phyloP scores from a whole-genome alignment of 2,888 invertebrate species.

The Folsomia manolachei region DNA sequence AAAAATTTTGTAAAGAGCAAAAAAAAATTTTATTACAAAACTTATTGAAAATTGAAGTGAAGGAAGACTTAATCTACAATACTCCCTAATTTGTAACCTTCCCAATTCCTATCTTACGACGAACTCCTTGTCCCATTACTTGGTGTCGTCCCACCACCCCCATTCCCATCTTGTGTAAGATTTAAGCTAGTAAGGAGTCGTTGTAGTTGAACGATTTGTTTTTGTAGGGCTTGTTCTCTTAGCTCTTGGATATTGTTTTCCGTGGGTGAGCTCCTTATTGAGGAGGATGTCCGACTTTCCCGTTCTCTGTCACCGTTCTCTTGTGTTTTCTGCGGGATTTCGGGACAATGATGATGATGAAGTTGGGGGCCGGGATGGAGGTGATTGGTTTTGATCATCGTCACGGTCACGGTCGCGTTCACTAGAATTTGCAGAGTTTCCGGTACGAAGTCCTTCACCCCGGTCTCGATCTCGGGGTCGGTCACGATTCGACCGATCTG shows the following conservation, averaged over 20 bases:
- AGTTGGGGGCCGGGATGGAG: not conserved
- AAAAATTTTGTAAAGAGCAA: not conserved
- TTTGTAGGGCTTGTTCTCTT: slow-evolving; percentile 27
- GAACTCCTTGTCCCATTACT: not conserved
- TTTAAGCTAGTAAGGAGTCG: slow-evolving; percentile 33
- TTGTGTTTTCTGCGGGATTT: too few relatives aligned
- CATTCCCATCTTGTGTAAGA: not conserved
- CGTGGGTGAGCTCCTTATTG: slow-evolving; percentile 12
- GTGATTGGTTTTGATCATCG: not conserved
- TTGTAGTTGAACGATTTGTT: slow-evolving; percentile 33
- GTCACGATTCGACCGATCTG: not conserved
- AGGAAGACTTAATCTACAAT: not conserved
- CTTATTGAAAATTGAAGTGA: not conserved
- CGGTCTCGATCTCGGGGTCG: not conserved
- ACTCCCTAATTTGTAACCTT: not conserved
- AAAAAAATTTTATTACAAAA: not conserved
- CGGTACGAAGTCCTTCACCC: not conserved
- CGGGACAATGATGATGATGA: not conserved
- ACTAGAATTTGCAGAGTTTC: not conserved
- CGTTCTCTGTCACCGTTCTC: too few relatives aligned
- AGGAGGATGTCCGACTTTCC: slow-evolving; percentile 7
- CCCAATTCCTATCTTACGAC: not conserved
- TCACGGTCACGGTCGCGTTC: not conserved
- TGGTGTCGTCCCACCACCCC: not conserved
- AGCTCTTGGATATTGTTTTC: slow-evolving; percentile 24